Evolutionary conservation across 1,140 invertebrate genomes (phyloP).

Genomic region (Monomorium pharaonis): DNA sequence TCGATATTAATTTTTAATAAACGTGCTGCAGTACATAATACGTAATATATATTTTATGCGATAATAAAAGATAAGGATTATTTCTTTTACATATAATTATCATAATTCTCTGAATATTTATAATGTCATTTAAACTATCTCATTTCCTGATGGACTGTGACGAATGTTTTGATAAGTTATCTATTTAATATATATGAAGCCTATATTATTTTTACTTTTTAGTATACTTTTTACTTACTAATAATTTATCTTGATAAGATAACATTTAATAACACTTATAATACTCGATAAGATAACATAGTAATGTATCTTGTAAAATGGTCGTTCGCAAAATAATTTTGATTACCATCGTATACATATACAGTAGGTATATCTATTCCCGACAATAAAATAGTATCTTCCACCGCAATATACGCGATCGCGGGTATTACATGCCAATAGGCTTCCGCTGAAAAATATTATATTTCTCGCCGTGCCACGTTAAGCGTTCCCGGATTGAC

Average conservation of each 20-base stretch:
- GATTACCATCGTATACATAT: not conserved
- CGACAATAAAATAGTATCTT: not conserved
- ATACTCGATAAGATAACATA: not conserved
- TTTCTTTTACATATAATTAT: not conserved
- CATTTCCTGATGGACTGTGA: not conserved
- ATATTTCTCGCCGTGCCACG: slow-evolving; percentile 5
- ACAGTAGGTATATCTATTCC: not conserved
- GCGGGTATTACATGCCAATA: not conserved
- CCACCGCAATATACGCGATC: not conserved
- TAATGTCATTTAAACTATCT: not conserved
- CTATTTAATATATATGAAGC: not conserved
- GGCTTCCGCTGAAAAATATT: not conserved
- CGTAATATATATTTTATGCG: not conserved
- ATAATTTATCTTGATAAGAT: not conserved
- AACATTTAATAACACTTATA: too few relatives aligned
- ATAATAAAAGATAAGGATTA: not conserved
- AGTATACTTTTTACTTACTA: too few relatives aligned
- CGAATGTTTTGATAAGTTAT: not conserved
- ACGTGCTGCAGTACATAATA: not conserved
- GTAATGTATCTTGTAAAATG: not conserved
- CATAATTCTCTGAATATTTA: not conserved
- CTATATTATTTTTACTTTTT: not conserved
- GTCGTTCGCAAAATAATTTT: not conserved
- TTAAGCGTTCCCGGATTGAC: slow-evolving; percentile 26
- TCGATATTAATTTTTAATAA: slow-evolving; percentile 31